Evolutionary conservation across 2,113 vertebrate species (phyloP), one percentile per base, ranked within the genome.

Genomic region (Sinocyclocheilus grahami): DNA sequence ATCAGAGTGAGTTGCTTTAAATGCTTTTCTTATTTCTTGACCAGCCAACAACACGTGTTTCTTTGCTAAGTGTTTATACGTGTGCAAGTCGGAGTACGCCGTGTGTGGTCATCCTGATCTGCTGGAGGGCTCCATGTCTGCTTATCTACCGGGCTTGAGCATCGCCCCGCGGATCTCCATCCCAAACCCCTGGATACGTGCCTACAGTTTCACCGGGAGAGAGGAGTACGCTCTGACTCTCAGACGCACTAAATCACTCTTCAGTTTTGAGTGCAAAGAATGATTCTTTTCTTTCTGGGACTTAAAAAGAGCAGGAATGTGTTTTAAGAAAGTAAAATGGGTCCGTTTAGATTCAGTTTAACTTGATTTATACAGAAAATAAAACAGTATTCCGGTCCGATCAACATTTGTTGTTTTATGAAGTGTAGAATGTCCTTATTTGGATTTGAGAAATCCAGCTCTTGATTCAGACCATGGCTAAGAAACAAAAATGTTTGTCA

Each of bases 31-130:
- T n/a, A 24, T 63, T 18, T 42, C 2, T 27, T 83, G 53, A 46
- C n/a, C 94, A 99, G 98, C 97, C 3, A 96, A 96, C 95, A 99
- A 99, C 72, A 95, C 97, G 0, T 99, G 98, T 91, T 99, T 99
- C 95, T 99, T 99, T 3, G 96, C 97, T 89, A 98, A 98, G 95
- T 99, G 98, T 87, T 96, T 97, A 0, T 99, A 99, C 79, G 94
- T 97, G 92, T 99, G 98, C 91, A 99, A 99, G 95, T 99, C 98
- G 0, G 98, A 99, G 80, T 99, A 99, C 0, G 98, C 98, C 0
- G 98, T 97, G 88, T 99, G 98, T 0, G 98, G 97, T 33, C 94
- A 86, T 86, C 97, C 98, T 0, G 95, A 99, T 91, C 90, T 97
- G 27, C 93, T 99, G 90, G 97, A 99, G 76, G 98, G 97, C 0